phyloP scores from a whole-genome alignment of 2,797 vertebrate genomes.

The Propithecus deckenii region DNA sequence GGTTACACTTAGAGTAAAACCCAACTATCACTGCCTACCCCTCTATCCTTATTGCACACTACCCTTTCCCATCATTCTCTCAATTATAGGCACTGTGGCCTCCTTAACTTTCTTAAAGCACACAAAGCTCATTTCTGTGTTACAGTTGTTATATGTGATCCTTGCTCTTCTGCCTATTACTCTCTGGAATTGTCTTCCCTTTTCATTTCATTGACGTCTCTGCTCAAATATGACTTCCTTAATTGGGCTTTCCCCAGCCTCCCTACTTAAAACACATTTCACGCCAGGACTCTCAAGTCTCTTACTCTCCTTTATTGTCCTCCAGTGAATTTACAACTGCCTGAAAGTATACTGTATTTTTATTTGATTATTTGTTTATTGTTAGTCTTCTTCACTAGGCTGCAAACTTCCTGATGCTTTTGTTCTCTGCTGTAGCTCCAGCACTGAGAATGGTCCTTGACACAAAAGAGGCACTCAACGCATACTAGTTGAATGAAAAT shows the following conservation, averaged over 20 bases:
- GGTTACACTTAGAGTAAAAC: background rate
- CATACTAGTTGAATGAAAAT: background rate
- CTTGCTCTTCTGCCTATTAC: background rate
- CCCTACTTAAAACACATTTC: background rate
- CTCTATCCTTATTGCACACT: background rate
- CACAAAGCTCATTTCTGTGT: background rate
- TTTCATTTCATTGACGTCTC: background rate
- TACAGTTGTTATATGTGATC: background rate
- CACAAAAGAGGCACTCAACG: background rate
- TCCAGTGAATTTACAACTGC: background rate
- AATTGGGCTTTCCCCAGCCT: background rate
- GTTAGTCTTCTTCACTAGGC: background rate
- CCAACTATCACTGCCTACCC: background rate
- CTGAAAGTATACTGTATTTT: background rate
- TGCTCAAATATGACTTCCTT: background rate
- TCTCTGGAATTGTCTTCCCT: background rate
- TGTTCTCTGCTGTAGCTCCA: background rate
- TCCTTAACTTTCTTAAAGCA: background rate
- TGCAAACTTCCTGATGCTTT: background rate
- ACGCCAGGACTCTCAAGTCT: background rate
- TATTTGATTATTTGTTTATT: background rate
- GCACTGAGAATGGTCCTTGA: background rate
- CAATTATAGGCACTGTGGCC: background rate
- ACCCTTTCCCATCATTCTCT: background rate
- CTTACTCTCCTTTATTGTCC: background rate